Conservation (phyloP, 2,113 vertebrate genomes). For the Petrocephalus zakoni region DNA sequence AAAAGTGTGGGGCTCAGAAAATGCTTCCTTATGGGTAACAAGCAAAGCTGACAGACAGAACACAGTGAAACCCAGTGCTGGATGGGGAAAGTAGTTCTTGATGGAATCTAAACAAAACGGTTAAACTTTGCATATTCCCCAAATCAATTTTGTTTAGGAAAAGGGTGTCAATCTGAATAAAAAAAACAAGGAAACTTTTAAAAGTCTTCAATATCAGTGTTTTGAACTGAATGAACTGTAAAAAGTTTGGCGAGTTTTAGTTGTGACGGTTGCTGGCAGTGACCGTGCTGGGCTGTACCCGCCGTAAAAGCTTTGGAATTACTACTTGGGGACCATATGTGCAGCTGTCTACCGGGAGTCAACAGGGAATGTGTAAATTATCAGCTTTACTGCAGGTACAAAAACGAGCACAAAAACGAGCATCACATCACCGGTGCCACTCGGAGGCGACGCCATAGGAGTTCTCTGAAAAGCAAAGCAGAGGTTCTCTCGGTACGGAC, state of each 20-base stretch:
- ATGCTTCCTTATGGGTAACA: background rate
- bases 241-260: background rate
- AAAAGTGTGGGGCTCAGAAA: background rate
- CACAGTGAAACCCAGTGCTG: background rate
- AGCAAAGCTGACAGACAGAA: background rate
- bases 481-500: conserved; percentile 9
- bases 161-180: background rate
- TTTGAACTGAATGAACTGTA: background rate
- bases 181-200: background rate
- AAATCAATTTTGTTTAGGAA: background rate
- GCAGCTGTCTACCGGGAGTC: background rate
- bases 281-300: background rate
- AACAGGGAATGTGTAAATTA: background rate
- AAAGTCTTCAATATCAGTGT: background rate
- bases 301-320: background rate
- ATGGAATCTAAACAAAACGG: background rate
- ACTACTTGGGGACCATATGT: background rate
- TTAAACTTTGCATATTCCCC: background rate
- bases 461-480: conserved; percentile 18
- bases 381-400: background rate
- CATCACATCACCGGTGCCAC: conserved; percentile 3
- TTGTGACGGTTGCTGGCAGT: background rate
- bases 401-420: background rate
- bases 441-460: background rate
- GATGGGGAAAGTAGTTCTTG: background rate